phyloP scores from a whole-genome alignment of 2,113 vertebrate species.

The Microcebus murinus region DNA sequence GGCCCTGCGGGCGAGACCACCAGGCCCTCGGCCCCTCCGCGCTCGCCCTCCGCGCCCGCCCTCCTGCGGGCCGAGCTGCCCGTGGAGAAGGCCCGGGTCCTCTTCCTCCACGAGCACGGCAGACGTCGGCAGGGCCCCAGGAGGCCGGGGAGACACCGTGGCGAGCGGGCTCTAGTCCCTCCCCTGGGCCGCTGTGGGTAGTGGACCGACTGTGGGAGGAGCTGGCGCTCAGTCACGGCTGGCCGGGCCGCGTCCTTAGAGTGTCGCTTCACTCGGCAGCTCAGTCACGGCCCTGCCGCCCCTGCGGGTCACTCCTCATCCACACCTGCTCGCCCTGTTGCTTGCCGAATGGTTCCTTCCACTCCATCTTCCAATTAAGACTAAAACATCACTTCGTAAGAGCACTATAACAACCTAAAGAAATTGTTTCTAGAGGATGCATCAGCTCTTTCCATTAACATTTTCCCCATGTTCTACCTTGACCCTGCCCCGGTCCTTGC shows the following conservation, averaged over 20 bases:
- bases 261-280: neutral
- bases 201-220: rapidly evolving
- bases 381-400: neutral
- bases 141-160: slow-evolving; percentile 87
- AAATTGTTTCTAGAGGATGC: neutral
- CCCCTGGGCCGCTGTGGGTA: rapidly evolving
- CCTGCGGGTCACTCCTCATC: neutral
- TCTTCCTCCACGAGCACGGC: slow-evolving; percentile 90
- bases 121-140: slow-evolving; percentile 87
- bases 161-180: slow-evolving; percentile 82
- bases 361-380: neutral
- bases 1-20: rapidly evolving
- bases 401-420: neutral
- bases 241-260: too few relatives aligned
- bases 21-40: rapidly evolving
- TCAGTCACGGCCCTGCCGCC: rapidly evolving
- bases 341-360: neutral
- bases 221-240: too few relatives aligned
- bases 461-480: neutral
- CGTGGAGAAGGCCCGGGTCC: slow-evolving; percentile 93
- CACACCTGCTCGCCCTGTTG: neutral
- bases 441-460: neutral
- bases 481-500: neutral
- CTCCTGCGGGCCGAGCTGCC: slow-evolving; percentile 88
- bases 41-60: neutral